Evolutionary conservation across 2,797 vertebrate genomes (phyloP).

Genomic region (Yasuhikotakia modesta): DNA sequence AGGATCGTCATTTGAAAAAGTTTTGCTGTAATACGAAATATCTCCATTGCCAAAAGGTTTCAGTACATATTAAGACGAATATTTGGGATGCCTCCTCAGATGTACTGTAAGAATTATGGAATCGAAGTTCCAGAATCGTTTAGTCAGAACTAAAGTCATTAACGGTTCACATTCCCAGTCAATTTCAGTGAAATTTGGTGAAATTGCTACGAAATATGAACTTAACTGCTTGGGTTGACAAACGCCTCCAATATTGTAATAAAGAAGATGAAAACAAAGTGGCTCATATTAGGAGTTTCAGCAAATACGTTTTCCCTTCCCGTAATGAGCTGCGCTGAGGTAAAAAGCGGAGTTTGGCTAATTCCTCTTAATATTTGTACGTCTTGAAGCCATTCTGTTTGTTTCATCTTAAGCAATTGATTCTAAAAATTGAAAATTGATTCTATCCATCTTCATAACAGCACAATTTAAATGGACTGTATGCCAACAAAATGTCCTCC

Average conservation of each 20-base stretch:
- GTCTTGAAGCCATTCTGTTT: conserved; percentile 66
- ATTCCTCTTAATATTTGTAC: conserved; percentile 70
- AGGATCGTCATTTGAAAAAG: too few relatives aligned
- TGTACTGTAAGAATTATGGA: too few relatives aligned
- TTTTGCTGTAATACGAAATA: too few relatives aligned
- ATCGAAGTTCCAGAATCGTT: neutral
- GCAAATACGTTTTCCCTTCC: conserved; percentile 33
- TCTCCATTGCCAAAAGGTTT: too few relatives aligned
- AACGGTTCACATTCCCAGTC: neutral
- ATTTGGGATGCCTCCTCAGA: neutral
- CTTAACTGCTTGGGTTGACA: conserved; percentile 14
- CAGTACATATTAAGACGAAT: too few relatives aligned
- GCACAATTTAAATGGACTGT: conserved; percentile 47
- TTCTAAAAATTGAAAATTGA: too few relatives aligned
- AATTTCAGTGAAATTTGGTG: neutral
- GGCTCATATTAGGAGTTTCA: conserved; percentile 40
- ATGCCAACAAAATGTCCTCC: conserved; percentile 41
- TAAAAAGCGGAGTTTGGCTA: conserved; percentile 48
- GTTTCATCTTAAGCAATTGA: conserved; percentile 60
- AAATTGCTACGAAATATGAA: neutral
- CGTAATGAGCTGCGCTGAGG: conserved; percentile 11
- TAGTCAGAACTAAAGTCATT: neutral
- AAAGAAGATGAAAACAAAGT: conserved; percentile 49
- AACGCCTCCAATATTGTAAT: conserved; percentile 18
- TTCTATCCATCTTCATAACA: conserved; percentile 63